Evolutionary conservation across 2,797 vertebrate genomes (phyloP), one percentile per base, ranked within the genome.

Genomic region (Rhynchonycteris naso): DNA sequence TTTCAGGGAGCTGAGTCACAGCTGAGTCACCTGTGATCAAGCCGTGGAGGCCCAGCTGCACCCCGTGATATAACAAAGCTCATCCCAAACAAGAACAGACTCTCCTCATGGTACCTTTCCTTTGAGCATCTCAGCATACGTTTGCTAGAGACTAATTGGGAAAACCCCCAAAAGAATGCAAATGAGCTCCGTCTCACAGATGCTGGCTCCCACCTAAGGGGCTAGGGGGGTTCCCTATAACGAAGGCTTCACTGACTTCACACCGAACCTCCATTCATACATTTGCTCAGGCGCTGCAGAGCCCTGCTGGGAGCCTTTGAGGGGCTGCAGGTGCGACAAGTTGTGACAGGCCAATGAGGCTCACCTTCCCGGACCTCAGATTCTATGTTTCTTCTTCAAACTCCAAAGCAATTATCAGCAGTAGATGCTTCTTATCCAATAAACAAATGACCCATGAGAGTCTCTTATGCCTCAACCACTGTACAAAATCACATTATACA

Each of bases 41-140:
- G 56, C 63, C 3, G 24, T 1, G 6, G 33, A 33, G 9, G 4
- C 30, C 30, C 0, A 21, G 21, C 56, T 16, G 33, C 21, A 11
- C 7, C 61, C 16, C n/a, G 0, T 0, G 12, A 28, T 8, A 0
- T 1, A 7, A 38, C 1, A 4, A 19, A 13, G 19, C 28, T 6
- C 0, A 13, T 33, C 24, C 30, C 30, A 15, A 66, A 50, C 21
- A 24, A 59, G 43, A 35, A 22, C 0, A 7, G 19, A 15, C 33
- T 58, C 65, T 10, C 43, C 63, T 35, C 4, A 5, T 1, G 8
- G 19, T 22, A 21, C 47, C 71, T 79, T 15, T 61, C 6, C 80
- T 71, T 75, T 28, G 66, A 54, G 26, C 50, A 33, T 7, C 59
- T 71, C 38, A 4, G 65, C 13, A 43, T 8, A 5, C 12, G 1